Base-by-base conservation (phyloP, 64 coral and sea anemone genomes). In the Astreopora myriophthalma region DNA sequence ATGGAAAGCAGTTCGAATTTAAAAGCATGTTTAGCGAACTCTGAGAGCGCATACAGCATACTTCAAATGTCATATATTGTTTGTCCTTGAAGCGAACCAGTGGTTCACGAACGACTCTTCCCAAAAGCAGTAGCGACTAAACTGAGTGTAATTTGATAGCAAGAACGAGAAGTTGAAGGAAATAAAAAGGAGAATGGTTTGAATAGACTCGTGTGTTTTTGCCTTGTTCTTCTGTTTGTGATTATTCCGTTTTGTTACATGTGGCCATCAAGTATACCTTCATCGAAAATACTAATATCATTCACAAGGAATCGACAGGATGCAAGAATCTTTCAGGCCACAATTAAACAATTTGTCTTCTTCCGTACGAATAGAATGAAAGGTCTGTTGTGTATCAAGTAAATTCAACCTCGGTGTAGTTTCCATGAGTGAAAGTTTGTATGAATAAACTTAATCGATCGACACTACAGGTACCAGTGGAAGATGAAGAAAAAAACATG, bases 51-150 rank as follows among this genome's bases (percentile, higher is more conserved):
- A 25, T 64, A 33, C 28, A 83, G 38, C 79, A 83, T 83, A 83
- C 79, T 83, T 83, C 79, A 83, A 83, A 83, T 65, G 79, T 83
- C 79, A 83, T 24, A 83, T 83, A 83, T 83, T 83, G 79, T 63
- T 83, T 83, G 79, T 32, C 20, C 26, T 81, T 30, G 31, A 79
- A 79, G 25, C 75, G 25, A 52, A 34, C 48, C 49, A 79, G n/a
- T 27, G 3, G 19, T 62, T 24, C 13, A 24, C 51, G 28, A 6
- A 11, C 26, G 32, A n/a, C 3, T 12, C 29, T 34, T 36, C 48
- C 27, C 34, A 37, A 73, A 83, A 83, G 12, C 14, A 19, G 11
- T 25, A 2, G 8, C 14, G 20, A 33, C 30, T 1, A 83, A 83
- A 65, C 58, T 5, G 20, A 23, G 52, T 65, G 79, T 65, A 83